These are phyloP conservation scores for Formica exsecta DNA, from an alignment of 1,140 invertebrate genomes.

Conservation along the genomic window DNA sequence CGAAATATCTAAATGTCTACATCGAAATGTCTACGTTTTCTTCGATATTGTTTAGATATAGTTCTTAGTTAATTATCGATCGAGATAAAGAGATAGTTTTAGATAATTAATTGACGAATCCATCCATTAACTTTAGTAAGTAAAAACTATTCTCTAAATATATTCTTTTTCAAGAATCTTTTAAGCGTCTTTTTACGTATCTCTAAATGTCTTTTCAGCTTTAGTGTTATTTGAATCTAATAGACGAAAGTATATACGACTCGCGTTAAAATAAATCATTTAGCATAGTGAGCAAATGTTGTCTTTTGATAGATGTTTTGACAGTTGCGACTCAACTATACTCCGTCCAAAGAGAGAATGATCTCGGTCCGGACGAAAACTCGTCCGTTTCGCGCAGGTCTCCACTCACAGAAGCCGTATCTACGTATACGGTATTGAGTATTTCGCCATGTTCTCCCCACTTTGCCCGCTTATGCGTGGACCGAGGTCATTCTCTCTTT, in stretches of 20 bases:
- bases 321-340: neutral
- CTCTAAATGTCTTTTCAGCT: neutral
- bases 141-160: conserved; percentile 22
- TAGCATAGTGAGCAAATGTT: neutral
- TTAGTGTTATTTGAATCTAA: conserved; percentile 3
- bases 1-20: neutral
- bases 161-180: neutral
- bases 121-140: conserved; percentile 23
- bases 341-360: too few species aligned
- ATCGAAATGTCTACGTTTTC: neutral
- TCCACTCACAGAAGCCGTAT: too few species aligned
- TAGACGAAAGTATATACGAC: conserved; percentile 1
- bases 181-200: conserved; percentile 15
- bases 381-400: too few species aligned
- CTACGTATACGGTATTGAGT: too few species aligned
- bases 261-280: conserved; percentile 11
- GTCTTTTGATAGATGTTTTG: neutral
- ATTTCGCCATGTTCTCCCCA: too few species aligned
- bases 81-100: conserved; percentile 19
- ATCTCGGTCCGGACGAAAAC: too few species aligned
- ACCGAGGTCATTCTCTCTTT: too few species aligned
- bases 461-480: too few species aligned
- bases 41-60: neutral
- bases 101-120: conserved; percentile 46
- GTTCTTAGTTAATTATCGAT: neutral